A percentile compares a stretch with the other conserved stretches of the same genome.
phyloP scores from a whole-genome alignment of 2,797 vertebrate genomes.

The Eupleurogrammus muticus region DNA sequence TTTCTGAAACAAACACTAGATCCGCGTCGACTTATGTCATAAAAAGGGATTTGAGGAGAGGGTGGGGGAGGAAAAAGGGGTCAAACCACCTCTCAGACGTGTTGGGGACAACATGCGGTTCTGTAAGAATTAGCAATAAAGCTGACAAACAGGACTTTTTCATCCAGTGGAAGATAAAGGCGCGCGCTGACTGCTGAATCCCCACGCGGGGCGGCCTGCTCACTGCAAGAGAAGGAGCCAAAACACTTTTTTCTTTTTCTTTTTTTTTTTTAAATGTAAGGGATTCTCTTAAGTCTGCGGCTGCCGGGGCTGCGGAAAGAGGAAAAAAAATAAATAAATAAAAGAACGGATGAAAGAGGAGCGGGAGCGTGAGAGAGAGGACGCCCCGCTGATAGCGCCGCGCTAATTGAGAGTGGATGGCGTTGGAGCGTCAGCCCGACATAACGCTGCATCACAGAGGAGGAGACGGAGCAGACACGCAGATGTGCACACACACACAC shows the following conservation, averaged over 20 bases:
- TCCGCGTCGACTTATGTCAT: conserved; percentile 14
- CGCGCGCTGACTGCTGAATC: conserved; percentile 13
- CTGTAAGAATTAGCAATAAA: conserved; percentile 13
- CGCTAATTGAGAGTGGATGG: conserved; percentile 81
- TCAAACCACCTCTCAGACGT: conserved; percentile 21
- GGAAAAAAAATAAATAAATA: too few species aligned
- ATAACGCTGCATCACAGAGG: conserved; percentile 62
- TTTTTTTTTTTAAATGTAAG: conserved; percentile 53
- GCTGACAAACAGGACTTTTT: conserved; percentile 38
- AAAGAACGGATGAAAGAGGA: conserved; percentile 64
- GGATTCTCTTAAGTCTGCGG: conserved; percentile 57
- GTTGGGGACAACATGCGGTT: conserved; percentile 8
- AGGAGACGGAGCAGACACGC: conserved; percentile 35
- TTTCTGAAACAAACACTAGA: not conserved
- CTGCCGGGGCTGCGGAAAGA: conserved; percentile 58
- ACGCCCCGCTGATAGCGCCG: conserved; percentile 71
- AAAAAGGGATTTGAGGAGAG: conserved; percentile 16
- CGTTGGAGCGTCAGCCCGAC: conserved; percentile 70
- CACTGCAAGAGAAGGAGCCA: conserved; percentile 18
- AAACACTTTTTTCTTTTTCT: not conserved
- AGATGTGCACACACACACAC: conserved; percentile 5
- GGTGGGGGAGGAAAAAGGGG: too few species aligned
- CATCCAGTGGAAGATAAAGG: conserved; percentile 41
- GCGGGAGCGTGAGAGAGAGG: conserved; percentile 52
- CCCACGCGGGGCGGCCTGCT: conserved; percentile 12